These are phyloP conservation scores for Pteropus alecto DNA, from an alignment of 2,113 vertebrate genomes.

Conservation along the genomic window DNA sequence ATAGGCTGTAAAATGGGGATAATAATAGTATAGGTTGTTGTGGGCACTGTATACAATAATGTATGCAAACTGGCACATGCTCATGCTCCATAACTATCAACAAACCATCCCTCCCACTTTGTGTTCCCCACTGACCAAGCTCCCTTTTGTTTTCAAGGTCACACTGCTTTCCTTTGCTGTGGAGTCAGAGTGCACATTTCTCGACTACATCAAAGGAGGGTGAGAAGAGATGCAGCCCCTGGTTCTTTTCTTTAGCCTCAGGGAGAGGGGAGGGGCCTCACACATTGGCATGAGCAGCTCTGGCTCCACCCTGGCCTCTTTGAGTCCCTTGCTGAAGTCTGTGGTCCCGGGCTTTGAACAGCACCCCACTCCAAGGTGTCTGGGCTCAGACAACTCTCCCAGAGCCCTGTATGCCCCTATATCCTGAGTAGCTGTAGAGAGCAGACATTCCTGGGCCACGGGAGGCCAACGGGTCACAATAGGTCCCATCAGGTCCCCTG, in stretches of 20 bases:
- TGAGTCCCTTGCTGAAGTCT: not conserved
- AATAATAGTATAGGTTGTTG: not conserved
- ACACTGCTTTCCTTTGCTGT: constrained; percentile 94
- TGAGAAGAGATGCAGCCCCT: constrained; percentile 77
- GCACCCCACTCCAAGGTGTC: not conserved
- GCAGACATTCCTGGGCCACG: not conserved
- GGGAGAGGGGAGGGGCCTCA: not conserved
- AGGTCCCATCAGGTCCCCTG: not conserved
- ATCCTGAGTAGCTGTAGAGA: not conserved
- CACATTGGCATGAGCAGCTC: rapidly evolving
- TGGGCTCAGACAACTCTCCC: not conserved
- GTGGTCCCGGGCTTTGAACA: not conserved
- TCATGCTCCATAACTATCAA: rapidly evolving
- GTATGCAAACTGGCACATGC: not conserved
- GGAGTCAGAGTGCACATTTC: constrained; percentile 94
- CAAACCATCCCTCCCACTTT: rapidly evolving
- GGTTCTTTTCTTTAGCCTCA: not conserved
- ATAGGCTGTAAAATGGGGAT: not conserved
- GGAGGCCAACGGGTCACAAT: rapidly evolving
- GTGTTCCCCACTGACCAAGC: not conserved
- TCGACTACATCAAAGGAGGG: constrained; percentile 98
- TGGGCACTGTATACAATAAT: not conserved
- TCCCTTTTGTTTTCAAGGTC: constrained; percentile 83
- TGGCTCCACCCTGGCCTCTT: not conserved
- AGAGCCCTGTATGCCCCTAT: not conserved